These are phyloP conservation scores for Drosophila anomalata DNA, from an alignment of 2,888 invertebrate genomes.

Conservation along the genomic window DNA sequence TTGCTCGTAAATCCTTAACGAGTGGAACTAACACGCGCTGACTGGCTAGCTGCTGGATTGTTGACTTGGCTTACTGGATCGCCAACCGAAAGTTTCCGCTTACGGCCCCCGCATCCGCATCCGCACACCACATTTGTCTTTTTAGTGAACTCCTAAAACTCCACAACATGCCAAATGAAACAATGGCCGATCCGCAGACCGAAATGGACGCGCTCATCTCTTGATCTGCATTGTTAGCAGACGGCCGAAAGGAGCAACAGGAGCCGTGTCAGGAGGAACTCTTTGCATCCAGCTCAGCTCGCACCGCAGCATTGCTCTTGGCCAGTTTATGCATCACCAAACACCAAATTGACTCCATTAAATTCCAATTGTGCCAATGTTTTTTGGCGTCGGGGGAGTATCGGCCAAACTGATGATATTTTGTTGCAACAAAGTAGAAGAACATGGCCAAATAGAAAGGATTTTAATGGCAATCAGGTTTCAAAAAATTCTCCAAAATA, in stretches of 20 bases:
- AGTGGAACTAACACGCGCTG: conserved; percentile 81
- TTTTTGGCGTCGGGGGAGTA: conserved; percentile 2
- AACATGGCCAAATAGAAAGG: background rate
- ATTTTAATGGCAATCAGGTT: background rate
- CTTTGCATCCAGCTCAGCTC: conserved; percentile 60
- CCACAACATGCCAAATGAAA: conserved; percentile 60
- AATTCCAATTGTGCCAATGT: conserved; percentile 76
- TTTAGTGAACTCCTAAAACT: conserved; percentile 66
- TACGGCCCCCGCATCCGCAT: conserved; percentile 7
- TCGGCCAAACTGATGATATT: conserved; percentile 1
- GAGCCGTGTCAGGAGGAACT: conserved; percentile 1
- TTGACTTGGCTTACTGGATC: conserved; percentile 15
- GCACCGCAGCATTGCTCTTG: conserved; percentile 56
- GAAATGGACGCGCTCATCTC: conserved; percentile 75
- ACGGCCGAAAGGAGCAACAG: conserved; percentile 21
- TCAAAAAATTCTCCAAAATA: background rate
- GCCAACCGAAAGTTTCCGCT: conserved; percentile 10
- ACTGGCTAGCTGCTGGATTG: conserved; percentile 19
- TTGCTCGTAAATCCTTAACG: conserved; percentile 84
- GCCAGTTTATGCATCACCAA: conserved; percentile 75
- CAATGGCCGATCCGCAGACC: conserved; percentile 71
- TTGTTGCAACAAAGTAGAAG: background rate
- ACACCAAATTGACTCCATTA: conserved; percentile 79
- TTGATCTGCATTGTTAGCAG: conserved; percentile 78
- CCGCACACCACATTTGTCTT: conserved; percentile 73